Base-by-base conservation (phyloP, 1,140 invertebrate species). In the Diploscapter pachys region DNA sequence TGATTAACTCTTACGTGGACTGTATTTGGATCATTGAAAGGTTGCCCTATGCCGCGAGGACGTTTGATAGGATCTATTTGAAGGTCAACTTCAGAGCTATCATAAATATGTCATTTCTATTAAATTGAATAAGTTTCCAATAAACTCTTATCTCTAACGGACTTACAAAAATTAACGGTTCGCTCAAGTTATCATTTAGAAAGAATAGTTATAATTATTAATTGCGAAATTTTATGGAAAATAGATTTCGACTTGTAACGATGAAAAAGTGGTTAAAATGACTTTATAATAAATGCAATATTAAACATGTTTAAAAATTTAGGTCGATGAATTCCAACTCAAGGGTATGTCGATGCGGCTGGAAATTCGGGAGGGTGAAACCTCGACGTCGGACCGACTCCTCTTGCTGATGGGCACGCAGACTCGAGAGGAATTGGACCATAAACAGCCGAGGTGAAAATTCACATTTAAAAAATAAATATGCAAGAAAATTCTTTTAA, bases 21-120 rank as follows among this genome's bases (percentile, higher is more conserved):
- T 82, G 81, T 75, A 77, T 82, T 31, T 82, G 82, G 82, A n/a
- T 84, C 3, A 80, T 81, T 53, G 77, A 65, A 8, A 54, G 63
- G n/a, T 66, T 82, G 57, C 65, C 69, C 4, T 54, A 64, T 5
- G 11, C 69, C 8, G 71, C 80, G 8, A 54, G 53, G 4, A 67
- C 72, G n/a, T 82, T 84, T 61, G 79, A 83, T 59, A 55, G 72
- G 9, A 74, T 84, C 52, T 82, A 73, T 61, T 67, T 82, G 13
- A 72, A 73, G 55, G 63, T 64, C 1, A 11, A 13, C 1, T 59
- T 31, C 31, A 13, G 9, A 31, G 63, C 31, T 8, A 13, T 8
- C 6, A 48, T 31, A 8, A 6, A 64, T 31, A 31, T 31, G 31
- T 31, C 31, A 31, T 31, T 31, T 31, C 31, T 31, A 31, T 31